Percentiles rank a stretch among this genome's conserved stretches.
Conservation (phyloP, 2,113 vertebrate genomes). For the Amphilophus citrinellus region DNA sequence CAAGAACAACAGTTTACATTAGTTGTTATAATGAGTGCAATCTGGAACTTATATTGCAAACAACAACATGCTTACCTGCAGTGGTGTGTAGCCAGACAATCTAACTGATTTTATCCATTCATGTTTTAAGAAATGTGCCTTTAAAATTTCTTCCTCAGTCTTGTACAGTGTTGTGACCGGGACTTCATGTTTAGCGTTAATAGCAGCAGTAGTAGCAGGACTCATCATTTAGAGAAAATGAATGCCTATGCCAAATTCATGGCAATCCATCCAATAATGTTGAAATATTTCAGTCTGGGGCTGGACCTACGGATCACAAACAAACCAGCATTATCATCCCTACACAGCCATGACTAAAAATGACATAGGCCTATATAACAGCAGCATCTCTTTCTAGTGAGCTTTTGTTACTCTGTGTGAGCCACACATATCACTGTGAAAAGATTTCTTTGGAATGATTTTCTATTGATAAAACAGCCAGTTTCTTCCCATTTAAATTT, state of each 20-base stretch:
- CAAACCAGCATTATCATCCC: not conserved
- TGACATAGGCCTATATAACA: not conserved
- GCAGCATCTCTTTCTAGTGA: not conserved
- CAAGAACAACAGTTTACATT: constrained; percentile 38
- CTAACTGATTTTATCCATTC: not conserved
- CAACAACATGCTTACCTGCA: not conserved
- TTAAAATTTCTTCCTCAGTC: not conserved
- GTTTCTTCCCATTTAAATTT: not conserved
- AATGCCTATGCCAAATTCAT: not conserved
- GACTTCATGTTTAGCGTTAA: not conserved
- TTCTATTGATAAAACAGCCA: not conserved
- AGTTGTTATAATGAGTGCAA: constrained; percentile 14
- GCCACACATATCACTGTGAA: not conserved
- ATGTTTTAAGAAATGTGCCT: not conserved
- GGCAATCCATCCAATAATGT: not conserved
- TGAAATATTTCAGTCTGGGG: not conserved
- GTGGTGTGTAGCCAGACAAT: not conserved
- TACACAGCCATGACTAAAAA: not conserved
- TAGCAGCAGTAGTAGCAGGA: not conserved
- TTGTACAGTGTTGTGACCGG: not conserved
- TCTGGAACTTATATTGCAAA: constrained; percentile 10
- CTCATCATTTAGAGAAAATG: not conserved
- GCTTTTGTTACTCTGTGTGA: not conserved
- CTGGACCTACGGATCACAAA: not conserved
- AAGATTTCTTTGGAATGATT: not conserved